Percentiles rank a stretch among this genome's conserved stretches.
Evolutionary conservation across 2,888 invertebrate genomes (phyloP).

Genomic region (Strigamia maritima): DNA sequence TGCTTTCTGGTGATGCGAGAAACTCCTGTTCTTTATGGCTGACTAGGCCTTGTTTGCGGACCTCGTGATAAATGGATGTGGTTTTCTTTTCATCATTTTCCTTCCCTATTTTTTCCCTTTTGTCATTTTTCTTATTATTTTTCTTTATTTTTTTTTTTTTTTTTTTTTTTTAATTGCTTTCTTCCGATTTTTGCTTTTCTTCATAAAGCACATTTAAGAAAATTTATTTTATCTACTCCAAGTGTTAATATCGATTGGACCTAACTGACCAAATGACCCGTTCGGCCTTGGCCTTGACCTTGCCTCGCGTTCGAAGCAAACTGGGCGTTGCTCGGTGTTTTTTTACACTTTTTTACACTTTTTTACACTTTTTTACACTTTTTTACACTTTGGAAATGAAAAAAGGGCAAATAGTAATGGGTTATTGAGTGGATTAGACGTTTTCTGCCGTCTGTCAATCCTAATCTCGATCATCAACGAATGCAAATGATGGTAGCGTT

Average conservation of each 20-base stretch:
- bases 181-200: background rate
- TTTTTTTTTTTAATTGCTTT: background rate
- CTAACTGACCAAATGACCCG: slow-evolving; percentile 18
- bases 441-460: slow-evolving; percentile 16
- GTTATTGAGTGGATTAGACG: slow-evolving; percentile 17
- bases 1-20: slow-evolving; percentile 28
- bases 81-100: slow-evolving; percentile 18
- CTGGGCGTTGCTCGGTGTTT: background rate
- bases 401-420: background rate
- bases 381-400: background rate
- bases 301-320: background rate
- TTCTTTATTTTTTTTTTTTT: background rate
- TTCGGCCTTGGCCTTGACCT: slow-evolving; percentile 17
- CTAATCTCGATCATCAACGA: slow-evolving; percentile 16
- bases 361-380: too few relatives aligned
- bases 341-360: too few relatives aligned
- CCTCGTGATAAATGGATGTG: slow-evolving; percentile 27
- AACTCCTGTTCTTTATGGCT: slow-evolving; percentile 13
- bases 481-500: slow-evolving; percentile 8
- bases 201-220: slow-evolving; percentile 24
- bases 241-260: background rate
- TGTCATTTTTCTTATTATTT: background rate
- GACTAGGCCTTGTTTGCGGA: slow-evolving; percentile 28
- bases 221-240: background rate
- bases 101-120: background rate